These are phyloP conservation scores for Drosophila pseudotakahashii DNA, from an alignment of 2,888 invertebrate species.

Conservation along the genomic window DNA sequence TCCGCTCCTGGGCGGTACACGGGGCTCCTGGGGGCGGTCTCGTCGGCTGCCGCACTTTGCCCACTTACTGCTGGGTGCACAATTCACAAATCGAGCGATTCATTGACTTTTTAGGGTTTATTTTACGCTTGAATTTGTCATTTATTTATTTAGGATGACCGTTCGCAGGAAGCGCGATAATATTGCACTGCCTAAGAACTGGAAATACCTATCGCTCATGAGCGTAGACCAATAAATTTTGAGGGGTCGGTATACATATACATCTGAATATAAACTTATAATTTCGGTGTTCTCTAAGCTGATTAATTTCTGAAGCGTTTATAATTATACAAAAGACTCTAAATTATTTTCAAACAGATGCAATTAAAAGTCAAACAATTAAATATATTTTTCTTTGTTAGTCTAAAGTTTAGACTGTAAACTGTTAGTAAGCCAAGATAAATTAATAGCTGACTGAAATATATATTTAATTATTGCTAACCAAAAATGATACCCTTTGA, in stretches of 20 bases:
- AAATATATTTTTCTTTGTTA: too few species aligned
- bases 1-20: slow-evolving; percentile 6
- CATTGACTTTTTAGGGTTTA: slow-evolving; percentile 27
- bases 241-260: background rate
- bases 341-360: too few species aligned
- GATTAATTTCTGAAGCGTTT: too few species aligned
- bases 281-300: too few species aligned
- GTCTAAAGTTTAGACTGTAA: too few species aligned
- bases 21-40: background rate
- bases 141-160: slow-evolving; percentile 46
- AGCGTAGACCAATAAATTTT: background rate
- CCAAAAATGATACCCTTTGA: too few species aligned
- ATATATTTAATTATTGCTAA: too few species aligned
- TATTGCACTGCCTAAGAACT: background rate
- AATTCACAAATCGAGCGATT: slow-evolving; percentile 18
- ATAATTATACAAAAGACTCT: too few species aligned
- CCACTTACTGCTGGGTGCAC: slow-evolving; percentile 12
- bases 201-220: background rate
- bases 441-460: too few species aligned
- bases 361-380: too few species aligned
- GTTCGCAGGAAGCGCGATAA: background rate
- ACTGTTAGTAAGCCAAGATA: too few species aligned
- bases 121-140: slow-evolving; percentile 42
- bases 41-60: slow-evolving; percentile 17
- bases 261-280: too few species aligned